A percentile compares a stretch with the other conserved stretches of the same genome.
These are phyloP conservation scores for Phocoena phocoena DNA, from an alignment of 2,113 vertebrate species.

Conservation along the genomic window DNA sequence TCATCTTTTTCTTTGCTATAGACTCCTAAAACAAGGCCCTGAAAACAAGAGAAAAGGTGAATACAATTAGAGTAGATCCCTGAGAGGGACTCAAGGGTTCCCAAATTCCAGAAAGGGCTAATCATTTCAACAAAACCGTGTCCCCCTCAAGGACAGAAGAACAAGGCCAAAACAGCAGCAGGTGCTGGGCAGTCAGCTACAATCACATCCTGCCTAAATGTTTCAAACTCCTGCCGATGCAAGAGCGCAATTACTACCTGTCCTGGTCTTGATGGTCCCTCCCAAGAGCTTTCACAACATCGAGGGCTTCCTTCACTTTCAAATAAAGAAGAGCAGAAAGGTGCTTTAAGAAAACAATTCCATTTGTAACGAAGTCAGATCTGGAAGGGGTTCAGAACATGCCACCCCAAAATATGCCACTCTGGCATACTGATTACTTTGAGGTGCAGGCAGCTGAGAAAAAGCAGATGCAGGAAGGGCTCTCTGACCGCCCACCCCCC, in stretches of 20 bases:
- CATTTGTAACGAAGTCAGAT: not conserved
- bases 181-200: too few species aligned
- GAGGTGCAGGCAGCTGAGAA: not conserved
- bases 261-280: not conserved
- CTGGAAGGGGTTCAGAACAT: not conserved
- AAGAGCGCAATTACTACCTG: not conserved
- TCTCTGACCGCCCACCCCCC: not conserved
- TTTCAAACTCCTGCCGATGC: not conserved
- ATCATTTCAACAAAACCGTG: not conserved
- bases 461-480: not conserved
- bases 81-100: not conserved
- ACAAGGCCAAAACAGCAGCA: not conserved
- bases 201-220: too few species aligned
- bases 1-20: constrained; percentile 89
- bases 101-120: not conserved
- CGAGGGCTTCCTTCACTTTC: not conserved
- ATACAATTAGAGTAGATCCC: not conserved
- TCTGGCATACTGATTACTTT: too few species aligned
- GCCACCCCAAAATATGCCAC: not conserved
- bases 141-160: not conserved
- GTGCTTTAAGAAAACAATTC: constrained; percentile 11
- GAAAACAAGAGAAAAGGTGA: not conserved
- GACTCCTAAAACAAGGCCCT: constrained; percentile 95
- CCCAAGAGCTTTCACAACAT: not conserved
- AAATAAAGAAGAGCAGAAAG: not conserved